A percentile compares a stretch with the other conserved stretches of the same genome.
These are phyloP conservation scores for Chiloscyllium plagiosum DNA, from an alignment of 2,113 vertebrate species.

Conservation along the genomic window DNA sequence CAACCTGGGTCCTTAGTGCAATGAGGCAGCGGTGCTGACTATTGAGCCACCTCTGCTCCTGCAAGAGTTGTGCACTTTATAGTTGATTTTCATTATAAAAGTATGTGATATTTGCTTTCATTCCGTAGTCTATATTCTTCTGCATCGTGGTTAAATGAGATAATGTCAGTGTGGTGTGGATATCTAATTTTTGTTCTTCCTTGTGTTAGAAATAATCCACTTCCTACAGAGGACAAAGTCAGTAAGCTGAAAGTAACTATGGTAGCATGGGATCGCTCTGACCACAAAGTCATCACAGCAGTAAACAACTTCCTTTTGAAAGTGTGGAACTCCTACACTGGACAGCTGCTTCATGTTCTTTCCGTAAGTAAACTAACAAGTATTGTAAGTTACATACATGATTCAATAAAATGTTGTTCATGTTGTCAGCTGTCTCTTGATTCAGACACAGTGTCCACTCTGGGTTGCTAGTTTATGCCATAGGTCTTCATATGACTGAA, in stretches of 20 bases:
- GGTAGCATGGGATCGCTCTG: conserved; percentile 91
- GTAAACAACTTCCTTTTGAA: conserved; percentile 94
- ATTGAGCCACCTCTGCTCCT: too few species aligned
- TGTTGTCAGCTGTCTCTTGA: background rate
- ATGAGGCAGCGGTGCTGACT: too few species aligned
- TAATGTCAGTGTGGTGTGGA: background rate
- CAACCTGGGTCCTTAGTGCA: too few species aligned
- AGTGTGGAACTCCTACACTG: conserved; percentile 82
- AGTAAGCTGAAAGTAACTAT: conserved; percentile 93
- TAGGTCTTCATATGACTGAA: too few species aligned
- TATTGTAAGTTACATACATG: background rate
- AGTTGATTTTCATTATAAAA: background rate
- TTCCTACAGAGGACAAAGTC: conserved; percentile 78
- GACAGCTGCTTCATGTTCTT: conserved; percentile 84
- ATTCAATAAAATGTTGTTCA: background rate
- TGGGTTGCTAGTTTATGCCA: too few species aligned
- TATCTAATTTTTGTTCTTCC: background rate
- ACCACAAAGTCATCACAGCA: conserved; percentile 82
- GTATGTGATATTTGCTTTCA: background rate
- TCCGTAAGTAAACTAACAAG: conserved; percentile 64
- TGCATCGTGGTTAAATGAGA: background rate
- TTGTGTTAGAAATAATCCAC: conserved; percentile 59
- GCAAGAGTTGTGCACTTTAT: too few species aligned
- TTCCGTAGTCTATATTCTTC: background rate
- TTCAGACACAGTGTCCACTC: too few species aligned